Base-by-base conservation (phyloP, 2,888 invertebrate species). In the Sphaerophoria rueppellii region DNA sequence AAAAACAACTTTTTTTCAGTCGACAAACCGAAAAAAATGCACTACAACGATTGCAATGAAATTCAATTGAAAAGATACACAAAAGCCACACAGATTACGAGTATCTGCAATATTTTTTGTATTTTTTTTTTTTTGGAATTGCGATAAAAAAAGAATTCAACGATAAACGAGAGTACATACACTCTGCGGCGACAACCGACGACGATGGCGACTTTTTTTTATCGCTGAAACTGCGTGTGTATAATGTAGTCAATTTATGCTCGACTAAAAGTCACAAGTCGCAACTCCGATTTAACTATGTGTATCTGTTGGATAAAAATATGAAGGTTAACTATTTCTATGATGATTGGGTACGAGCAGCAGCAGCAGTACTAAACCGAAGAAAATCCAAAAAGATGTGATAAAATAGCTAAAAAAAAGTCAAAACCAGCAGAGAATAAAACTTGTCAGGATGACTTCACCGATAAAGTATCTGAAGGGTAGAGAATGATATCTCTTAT, bases 251-350 rank as follows among this genome's bases (percentile, higher is more conserved):
- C 9, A 37, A n/a, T 37, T 58, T 58, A 37, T 16, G 35, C 5
- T 35, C 14, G 34, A 43, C 40, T 7, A 40, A 6, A 60, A 60
- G 48, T 40, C 52, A 32, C 40, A 54, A 67, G 37, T n/a, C 67
- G 24, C 55, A 61, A 69, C 40, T 7, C 60, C 60, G 55, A 67
- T 74, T 63, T 55, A 14, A 76, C 57, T 75, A 24, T 24, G 65
- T 75, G 70, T 76, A 76, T 81, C 76, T 81, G 50, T 52, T 71
- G 80, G 76, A 71, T 81, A 63, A 24, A 69, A 57, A 55, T 24
- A 24, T 80, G 83, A 83, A 83, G 83, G 83, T 83, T 80, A 83
- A 83, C 71, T 69, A 81, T 72, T 70, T 71, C 52, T 65, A 69
- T 76, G 58, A 78, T 69, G 58, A 78, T 69, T 65, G 9, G 70